Evolutionary conservation across 2,797 vertebrate species (phyloP), one percentile per base, ranked within the genome.

Genomic region (Typhlichthys eigenmanni): DNA sequence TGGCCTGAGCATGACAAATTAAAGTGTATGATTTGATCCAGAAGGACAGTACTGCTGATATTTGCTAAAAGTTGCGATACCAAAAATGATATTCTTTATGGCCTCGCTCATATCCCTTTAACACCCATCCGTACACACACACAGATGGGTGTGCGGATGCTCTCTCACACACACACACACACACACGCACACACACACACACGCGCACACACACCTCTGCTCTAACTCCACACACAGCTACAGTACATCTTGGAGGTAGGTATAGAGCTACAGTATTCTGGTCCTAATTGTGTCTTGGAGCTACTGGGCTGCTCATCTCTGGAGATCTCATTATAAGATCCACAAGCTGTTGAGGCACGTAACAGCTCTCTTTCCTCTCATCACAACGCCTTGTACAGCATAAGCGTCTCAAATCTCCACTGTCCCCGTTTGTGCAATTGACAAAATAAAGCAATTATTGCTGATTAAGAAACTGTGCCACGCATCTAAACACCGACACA

Each of bases 291-390:
- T 92, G 82, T 91, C 90, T 91, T 83, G 86, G 81, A 92, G 89
- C 89, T 79, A 84, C 82, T 74, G 69, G 49, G 76, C 76, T 79
- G 84, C 76, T 83, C 76, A 85, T 92, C 92, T 92, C 92, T 83
- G 80, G 92, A 92, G 92, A 92, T 88, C 92, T 93, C 91, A 93
- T 93, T 93, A 93, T 74, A 83, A 85, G 82, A 87, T 91, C 89
- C 87, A 89, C 87, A 90, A 91, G 88, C 89, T 91, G 89, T 82
- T 91, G 80, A 68, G 75, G 81, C 83, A 77, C 76, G 68, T 82
- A 85, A n/a, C 64, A 46, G 1, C 67, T 76, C 66, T 59, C 65
- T 60, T 81, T 76, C 50, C 75, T 78, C 82, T 87, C 82, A 83
- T 87, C 75, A 65, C 69, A 80, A 82, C 82, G 74, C 79, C 87